Conservation (phyloP, 2,113 vertebrate species). For the Tragulus kanchil region DNA sequence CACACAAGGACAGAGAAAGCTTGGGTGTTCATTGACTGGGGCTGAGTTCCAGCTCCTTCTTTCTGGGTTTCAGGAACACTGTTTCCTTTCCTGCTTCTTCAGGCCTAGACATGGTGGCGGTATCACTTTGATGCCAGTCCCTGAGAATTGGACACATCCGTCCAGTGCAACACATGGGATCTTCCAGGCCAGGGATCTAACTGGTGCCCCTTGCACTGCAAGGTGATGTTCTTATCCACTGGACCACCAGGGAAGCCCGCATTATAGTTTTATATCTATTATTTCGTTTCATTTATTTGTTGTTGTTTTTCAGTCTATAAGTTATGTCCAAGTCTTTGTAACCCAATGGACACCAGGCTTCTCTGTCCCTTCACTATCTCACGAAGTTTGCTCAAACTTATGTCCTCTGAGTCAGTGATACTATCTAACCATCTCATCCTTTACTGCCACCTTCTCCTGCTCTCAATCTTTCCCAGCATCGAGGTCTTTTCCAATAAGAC, state of each 20-base stretch:
- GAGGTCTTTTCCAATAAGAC: background rate
- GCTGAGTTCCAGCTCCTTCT: background rate
- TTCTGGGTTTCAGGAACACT: background rate
- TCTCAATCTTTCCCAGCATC: background rate
- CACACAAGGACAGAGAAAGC: background rate
- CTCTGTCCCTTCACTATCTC: background rate
- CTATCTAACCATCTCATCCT: background rate
- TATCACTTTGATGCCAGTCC: background rate
- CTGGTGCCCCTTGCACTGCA: no score
- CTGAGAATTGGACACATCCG: no score
- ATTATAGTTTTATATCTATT: slow-evolving; percentile 15
- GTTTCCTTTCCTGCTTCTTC: background rate
- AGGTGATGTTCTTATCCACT: no score
- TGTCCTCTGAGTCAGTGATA: background rate
- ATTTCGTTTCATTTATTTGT: background rate
- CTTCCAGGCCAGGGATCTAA: no score
- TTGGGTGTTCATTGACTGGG: background rate
- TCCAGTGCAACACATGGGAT: no score
- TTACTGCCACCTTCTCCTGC: background rate
- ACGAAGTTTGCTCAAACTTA: background rate
- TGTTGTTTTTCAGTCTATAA: background rate
- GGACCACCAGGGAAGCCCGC: background rate
- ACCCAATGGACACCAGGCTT: background rate
- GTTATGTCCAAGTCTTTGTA: background rate
- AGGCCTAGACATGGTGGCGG: background rate